Evolutionary conservation across 2,888 invertebrate genomes (phyloP), one percentile per base, ranked within the genome.

Genomic region (Drosophila atroscutellata): DNA sequence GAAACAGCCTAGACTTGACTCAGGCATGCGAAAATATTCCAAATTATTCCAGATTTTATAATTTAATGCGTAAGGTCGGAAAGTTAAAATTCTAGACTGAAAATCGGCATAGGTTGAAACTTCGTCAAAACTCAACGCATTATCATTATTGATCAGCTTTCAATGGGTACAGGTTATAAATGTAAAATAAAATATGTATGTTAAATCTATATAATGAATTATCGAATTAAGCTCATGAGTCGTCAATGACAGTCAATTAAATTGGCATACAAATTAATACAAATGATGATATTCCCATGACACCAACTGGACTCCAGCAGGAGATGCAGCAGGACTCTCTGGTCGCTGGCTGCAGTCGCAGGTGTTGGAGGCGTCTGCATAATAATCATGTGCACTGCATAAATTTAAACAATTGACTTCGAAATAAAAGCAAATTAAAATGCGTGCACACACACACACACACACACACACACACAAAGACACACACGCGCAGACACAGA

Each of bases 201-300:
- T 75, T 62, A 50, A 63, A 39, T 42, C 64, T 51, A 55, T 49
- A 68, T 57, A 68, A 89, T 83, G 81, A 68, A 89, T 89, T 89
- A 85, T 85, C 86, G 77, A 81, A 86, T 84, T 84, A 84, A 89
- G 82, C 85, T 75, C 72, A 69, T 69, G 80, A 72, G 67, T 69
- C 75, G 78, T 70, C 82, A 80, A 78, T 81, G 76, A 64, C 79
- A 78, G 85, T 82, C 82, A 89, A 89, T 86, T 89, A 87, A 86
- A 87, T 77, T 75, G 85, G 77, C 80, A 80, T 84, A 81, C 87
- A 89, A 86, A 89, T 89, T 86, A 86, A 86, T 85, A 86, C 89
- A 86, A 89, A 89, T 89, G 80, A 75, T 75, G 78, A 72, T 71
- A 67, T 64, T 76, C 73, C 80, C 86, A 34, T 58, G 80, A 58